Evolutionary conservation across 2,113 vertebrate species (phyloP).

Genomic region (Sylvicapra grimmia): DNA sequence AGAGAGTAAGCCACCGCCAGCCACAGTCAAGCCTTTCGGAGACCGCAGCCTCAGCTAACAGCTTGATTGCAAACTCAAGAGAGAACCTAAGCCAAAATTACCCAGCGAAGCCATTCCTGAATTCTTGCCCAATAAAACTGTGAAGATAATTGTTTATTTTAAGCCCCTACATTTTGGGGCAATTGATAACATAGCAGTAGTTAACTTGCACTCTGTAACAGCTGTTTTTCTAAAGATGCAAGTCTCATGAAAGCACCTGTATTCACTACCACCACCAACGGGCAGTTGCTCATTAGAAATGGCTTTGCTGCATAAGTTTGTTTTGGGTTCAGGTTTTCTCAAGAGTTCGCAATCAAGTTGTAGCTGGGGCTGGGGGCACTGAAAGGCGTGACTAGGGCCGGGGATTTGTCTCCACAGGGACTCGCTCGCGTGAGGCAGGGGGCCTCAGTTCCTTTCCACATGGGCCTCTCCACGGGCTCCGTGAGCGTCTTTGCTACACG

Average conservation of each 20-base stretch:
- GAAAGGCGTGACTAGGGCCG: not conserved
- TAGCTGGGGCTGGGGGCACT: not conserved
- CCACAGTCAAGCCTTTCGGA: not conserved
- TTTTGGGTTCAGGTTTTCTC: not conserved
- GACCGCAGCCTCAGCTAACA: not conserved
- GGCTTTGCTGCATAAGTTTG: not conserved
- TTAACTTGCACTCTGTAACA: not conserved
- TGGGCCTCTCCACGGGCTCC: not conserved
- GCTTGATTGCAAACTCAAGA: not conserved
- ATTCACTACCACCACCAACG: not conserved
- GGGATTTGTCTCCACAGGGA: not conserved
- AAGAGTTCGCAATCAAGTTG: not conserved
- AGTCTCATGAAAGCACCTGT: not conserved
- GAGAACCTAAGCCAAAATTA: not conserved
- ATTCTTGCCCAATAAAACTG: not conserved
- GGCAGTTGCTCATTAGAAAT: not conserved
- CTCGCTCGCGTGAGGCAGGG: not conserved
- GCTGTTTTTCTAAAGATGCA: not conserved
- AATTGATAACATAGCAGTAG: not conserved
- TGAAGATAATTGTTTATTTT: not conserved
- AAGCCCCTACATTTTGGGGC: not conserved
- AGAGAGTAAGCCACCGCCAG: not conserved
- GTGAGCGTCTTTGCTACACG: not conserved
- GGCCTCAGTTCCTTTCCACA: not conserved
- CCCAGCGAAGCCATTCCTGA: not conserved